Conservation (phyloP, 2,113 vertebrate genomes). For the Empidonax alnorum region DNA sequence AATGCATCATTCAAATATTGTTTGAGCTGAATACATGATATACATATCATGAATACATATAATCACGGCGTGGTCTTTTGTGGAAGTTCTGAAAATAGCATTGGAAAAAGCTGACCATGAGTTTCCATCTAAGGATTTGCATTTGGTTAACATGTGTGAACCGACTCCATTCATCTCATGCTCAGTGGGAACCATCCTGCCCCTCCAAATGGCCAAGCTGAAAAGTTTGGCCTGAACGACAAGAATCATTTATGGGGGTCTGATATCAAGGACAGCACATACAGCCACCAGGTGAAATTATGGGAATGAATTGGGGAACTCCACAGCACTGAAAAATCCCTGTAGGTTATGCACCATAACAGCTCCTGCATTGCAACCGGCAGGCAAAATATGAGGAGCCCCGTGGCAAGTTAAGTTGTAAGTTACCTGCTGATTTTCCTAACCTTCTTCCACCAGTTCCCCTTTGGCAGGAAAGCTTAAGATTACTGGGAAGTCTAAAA, state of each 20-base stretch:
- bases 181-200: conserved; percentile 21
- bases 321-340: neutral
- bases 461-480: neutral
- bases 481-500: neutral
- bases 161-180: conserved; percentile 28
- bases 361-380: neutral
- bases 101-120: conserved; percentile 68
- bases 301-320: neutral
- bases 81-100: conserved; percentile 78
- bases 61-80: conserved; percentile 74
- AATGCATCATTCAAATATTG: conserved; percentile 82
- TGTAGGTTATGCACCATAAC: neutral
- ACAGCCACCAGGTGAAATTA: neutral
- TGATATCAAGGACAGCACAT: neutral
- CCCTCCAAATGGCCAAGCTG: neutral
- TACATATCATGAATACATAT: conserved; percentile 80
- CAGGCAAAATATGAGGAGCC: neutral
- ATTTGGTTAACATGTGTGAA: conserved; percentile 63
- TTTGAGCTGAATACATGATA: conserved; percentile 79
- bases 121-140: conserved; percentile 70
- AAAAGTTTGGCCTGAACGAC: neutral
- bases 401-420: neutral
- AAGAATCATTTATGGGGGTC: neutral
- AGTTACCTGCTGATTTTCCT: neutral
- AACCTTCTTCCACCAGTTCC: neutral